Percentiles rank a stretch among this genome's conserved stretches.
Evolutionary conservation across 2,888 invertebrate genomes (phyloP).

Genomic region (Parochlus steinenii): DNA sequence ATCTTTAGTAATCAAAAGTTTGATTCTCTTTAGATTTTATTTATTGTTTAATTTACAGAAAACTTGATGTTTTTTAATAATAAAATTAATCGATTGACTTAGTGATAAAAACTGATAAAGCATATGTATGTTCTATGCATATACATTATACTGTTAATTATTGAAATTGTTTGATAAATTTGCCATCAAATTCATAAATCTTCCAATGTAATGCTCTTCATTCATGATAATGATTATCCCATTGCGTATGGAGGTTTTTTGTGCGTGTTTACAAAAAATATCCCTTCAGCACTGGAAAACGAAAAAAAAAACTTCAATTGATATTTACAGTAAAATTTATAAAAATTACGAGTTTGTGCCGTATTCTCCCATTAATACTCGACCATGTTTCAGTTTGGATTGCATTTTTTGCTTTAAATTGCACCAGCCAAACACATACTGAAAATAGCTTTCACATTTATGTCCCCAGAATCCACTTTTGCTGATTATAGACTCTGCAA

Average conservation of each 20-base stretch:
- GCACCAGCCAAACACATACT: constrained; percentile 20
- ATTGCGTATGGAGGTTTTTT: constrained; percentile 17
- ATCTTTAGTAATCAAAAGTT: too few species aligned
- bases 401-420: constrained; percentile 4
- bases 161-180: too few species aligned
- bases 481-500: constrained; percentile 18
- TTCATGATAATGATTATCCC: too few species aligned
- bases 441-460: constrained; percentile 19
- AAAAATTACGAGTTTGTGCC: constrained; percentile 17
- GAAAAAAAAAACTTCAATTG: constrained; percentile 8
- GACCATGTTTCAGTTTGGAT: constrained; percentile 13
- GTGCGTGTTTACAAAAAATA: constrained; percentile 18
- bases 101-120: too few species aligned
- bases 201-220: too few species aligned
- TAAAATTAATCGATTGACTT: too few species aligned
- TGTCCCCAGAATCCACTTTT: constrained; percentile 18
- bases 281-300: constrained; percentile 16
- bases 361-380: constrained; percentile 18
- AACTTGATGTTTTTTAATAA: too few species aligned
- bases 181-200: too few species aligned
- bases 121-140: too few species aligned
- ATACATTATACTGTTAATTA: too few species aligned
- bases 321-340: neutral
- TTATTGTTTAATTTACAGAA: too few species aligned
- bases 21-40: too few species aligned